phyloP scores from a whole-genome alignment of 1,140 invertebrate genomes.

The Drosophila grimshawi region DNA sequence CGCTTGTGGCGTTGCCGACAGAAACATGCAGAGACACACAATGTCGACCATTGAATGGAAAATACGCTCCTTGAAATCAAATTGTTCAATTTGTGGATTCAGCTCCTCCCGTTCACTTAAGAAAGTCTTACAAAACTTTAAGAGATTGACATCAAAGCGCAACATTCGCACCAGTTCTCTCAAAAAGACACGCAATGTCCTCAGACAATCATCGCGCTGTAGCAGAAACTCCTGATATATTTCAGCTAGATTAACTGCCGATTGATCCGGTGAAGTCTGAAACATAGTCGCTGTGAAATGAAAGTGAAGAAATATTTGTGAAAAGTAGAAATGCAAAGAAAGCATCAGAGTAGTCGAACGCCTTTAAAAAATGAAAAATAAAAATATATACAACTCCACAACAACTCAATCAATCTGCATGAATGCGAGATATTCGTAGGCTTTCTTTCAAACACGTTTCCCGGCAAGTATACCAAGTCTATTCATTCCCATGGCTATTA shows the following conservation, averaged over 20 bases:
- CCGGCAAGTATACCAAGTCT: too few relatives aligned
- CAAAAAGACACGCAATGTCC: slow-evolving; percentile 91
- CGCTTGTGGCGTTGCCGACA: slow-evolving; percentile 91
- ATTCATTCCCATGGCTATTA: too few relatives aligned
- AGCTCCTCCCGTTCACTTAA: slow-evolving; percentile 88
- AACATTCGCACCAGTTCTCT: slow-evolving; percentile 94
- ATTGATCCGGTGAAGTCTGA: slow-evolving; percentile 90
- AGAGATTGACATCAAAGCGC: slow-evolving; percentile 91
- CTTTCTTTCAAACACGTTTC: too few relatives aligned
- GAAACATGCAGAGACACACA: slow-evolving; percentile 93
- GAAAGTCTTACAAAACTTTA: slow-evolving; percentile 89
- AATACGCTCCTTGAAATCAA: slow-evolving; percentile 92
- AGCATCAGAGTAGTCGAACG: not conserved
- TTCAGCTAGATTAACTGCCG: slow-evolving; percentile 92
- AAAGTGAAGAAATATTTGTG: too few relatives aligned
- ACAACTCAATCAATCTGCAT: too few relatives aligned
- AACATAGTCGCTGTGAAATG: slow-evolving; percentile 89
- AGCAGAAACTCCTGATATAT: slow-evolving; percentile 94
- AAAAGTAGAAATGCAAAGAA: slow-evolving; percentile 71
- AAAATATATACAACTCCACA: not conserved
- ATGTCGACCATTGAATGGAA: slow-evolving; percentile 94
- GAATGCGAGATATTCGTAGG: too few relatives aligned
- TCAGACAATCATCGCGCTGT: slow-evolving; percentile 95
- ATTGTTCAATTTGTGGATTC: slow-evolving; percentile 85
- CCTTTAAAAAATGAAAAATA: slow-evolving; percentile 6